Conservation (phyloP, 2,113 vertebrate species). For the Bubo blakistoni region DNA sequence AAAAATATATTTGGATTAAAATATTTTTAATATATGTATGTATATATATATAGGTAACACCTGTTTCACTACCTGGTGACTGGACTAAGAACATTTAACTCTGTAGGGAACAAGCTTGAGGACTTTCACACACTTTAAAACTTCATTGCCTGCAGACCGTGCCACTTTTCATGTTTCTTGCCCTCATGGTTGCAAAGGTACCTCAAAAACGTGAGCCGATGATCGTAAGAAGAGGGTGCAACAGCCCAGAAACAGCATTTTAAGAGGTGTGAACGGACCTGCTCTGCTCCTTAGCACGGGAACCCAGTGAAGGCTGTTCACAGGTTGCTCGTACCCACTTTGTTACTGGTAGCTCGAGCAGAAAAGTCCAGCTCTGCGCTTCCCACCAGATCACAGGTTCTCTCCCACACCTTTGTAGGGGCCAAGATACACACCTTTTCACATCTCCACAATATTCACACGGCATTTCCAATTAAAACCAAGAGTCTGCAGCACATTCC, state of each 20-base stretch:
- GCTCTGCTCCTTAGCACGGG: neutral
- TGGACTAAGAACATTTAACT: neutral
- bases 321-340: neutral
- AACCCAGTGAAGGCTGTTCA: neutral
- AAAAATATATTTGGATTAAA: neutral
- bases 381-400: neutral
- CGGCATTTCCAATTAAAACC: neutral
- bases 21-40: neutral
- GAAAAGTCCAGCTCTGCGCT: neutral
- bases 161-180: neutral
- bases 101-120: fast-evolving
- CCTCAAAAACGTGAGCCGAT: neutral
- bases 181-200: neutral
- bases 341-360: neutral
- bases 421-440: neutral
- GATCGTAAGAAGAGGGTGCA: neutral
- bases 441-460: neutral
- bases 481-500: neutral
- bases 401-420: neutral
- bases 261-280: neutral
- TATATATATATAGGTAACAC: neutral
- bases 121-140: neutral
- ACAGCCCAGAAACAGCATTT: neutral
- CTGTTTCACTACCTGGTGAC: neutral
- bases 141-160: neutral